phyloP scores from a whole-genome alignment of 2,797 vertebrate genomes.

The Ptychobarbus kaznakovi region DNA sequence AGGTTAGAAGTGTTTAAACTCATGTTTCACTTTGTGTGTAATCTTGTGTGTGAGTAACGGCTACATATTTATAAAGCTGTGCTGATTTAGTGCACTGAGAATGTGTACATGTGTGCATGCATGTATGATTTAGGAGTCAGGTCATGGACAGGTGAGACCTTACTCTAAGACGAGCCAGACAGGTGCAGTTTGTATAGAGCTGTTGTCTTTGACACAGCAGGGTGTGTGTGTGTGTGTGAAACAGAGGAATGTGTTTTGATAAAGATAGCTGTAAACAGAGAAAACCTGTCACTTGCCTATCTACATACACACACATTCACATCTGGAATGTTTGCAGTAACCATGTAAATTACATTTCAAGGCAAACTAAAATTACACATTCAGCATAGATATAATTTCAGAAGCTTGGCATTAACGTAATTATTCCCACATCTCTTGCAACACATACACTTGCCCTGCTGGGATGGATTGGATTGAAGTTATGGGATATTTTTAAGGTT shows the following conservation, averaged over 20 bases:
- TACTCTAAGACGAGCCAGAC: conserved; percentile 29
- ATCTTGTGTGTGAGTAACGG: conserved; percentile 28
- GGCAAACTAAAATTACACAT: conserved; percentile 38
- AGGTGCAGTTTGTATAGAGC: conserved; percentile 47
- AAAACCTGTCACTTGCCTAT: conserved; percentile 45
- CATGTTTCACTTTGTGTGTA: conserved; percentile 29
- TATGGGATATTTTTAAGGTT: conserved; percentile 41
- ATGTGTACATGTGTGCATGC: conserved; percentile 45
- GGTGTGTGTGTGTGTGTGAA: conserved; percentile 22
- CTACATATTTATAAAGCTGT: conserved; percentile 46
- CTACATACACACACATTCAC: conserved; percentile 14
- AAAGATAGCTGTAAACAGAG: conserved; percentile 51
- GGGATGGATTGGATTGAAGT: conserved; percentile 8
- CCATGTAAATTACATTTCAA: conserved; percentile 34
- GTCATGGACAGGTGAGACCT: conserved; percentile 53
- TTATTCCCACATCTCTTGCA: conserved; percentile 37
- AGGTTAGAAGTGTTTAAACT: conserved; percentile 36
- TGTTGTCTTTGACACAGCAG: conserved; percentile 53
- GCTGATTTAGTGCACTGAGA: conserved; percentile 42
- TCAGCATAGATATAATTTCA: conserved; percentile 22
- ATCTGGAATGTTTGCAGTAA: conserved; percentile 43
- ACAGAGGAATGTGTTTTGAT: conserved; percentile 51
- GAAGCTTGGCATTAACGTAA: conserved; percentile 37
- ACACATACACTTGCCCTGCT: background rate
- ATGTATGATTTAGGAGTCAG: conserved; percentile 48